phyloP scores from a whole-genome alignment of 2,113 vertebrate species.

The Nibea coibor region DNA sequence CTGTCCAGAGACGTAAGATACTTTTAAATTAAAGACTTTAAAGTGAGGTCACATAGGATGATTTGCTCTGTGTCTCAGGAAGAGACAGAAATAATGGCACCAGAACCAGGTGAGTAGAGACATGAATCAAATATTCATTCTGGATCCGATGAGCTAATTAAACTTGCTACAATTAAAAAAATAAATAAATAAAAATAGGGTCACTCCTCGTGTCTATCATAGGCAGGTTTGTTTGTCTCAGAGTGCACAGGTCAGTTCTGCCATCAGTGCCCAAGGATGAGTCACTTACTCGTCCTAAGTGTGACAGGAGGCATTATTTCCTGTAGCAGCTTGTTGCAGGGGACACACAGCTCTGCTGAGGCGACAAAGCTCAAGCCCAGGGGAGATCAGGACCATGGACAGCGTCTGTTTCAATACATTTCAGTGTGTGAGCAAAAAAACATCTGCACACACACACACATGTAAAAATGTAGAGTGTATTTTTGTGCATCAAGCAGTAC shows the following conservation, averaged over 20 bases:
- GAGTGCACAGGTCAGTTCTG: neutral
- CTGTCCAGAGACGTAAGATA: neutral
- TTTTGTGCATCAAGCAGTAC: neutral
- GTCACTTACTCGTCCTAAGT: neutral
- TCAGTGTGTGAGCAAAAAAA: neutral
- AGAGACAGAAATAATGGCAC: too few species aligned
- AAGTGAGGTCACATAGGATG: too few species aligned
- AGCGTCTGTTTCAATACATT: neutral
- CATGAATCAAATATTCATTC: neutral
- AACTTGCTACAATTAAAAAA: neutral
- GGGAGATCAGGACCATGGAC: constrained; percentile 14
- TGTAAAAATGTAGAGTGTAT: neutral
- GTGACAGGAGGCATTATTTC: neutral
- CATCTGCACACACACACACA: neutral
- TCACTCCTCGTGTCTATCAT: neutral
- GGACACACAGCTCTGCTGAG: neutral
- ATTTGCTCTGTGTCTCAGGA: too few species aligned
- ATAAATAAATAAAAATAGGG: neutral
- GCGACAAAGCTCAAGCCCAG: neutral
- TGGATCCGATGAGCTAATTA: neutral
- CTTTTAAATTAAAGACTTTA: neutral
- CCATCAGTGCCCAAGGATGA: neutral
- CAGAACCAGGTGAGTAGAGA: too few species aligned
- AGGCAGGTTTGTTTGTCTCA: neutral
- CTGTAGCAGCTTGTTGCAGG: neutral